Evolutionary conservation across 1,140 invertebrate genomes (phyloP).

Genomic region (Philaenus spumarius): DNA sequence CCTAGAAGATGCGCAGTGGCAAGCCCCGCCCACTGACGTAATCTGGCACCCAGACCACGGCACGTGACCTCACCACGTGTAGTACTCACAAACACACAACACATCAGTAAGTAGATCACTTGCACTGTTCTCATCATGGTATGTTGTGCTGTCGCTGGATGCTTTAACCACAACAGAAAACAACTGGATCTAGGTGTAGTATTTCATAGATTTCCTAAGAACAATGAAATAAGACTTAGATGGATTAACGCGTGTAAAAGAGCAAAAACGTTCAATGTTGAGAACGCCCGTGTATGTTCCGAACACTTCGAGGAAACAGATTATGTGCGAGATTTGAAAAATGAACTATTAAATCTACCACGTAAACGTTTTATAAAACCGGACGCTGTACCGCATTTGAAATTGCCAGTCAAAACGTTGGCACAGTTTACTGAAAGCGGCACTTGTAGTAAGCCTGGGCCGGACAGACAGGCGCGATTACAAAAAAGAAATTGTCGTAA

Average conservation of each 20-base stretch:
- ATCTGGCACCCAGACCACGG: too few relatives aligned
- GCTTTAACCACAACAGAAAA: not conserved
- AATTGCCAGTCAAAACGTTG: not conserved
- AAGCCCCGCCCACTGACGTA: too few relatives aligned
- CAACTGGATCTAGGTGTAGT: not conserved
- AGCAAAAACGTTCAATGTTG: not conserved
- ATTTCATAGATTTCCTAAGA: not conserved
- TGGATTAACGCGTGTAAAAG: not conserved
- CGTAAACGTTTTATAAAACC: not conserved
- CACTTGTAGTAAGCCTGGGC: too few relatives aligned
- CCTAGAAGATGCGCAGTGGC: too few relatives aligned
- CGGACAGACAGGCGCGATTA: too few relatives aligned
- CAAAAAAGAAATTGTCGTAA: too few relatives aligned
- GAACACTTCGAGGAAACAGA: conserved; percentile 3
- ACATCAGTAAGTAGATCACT: too few relatives aligned
- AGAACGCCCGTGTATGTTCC: not conserved
- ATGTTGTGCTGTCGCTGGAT: not conserved
- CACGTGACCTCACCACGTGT: too few relatives aligned
- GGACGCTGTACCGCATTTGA: not conserved
- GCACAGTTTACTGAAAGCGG: too few relatives aligned
- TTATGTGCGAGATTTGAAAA: not conserved
- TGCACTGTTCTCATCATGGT: too few relatives aligned
- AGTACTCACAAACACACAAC: too few relatives aligned
- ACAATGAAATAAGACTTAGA: not conserved
- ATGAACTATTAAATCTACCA: not conserved